A percentile compares a stretch with the other conserved stretches of the same genome.
phyloP scores from a whole-genome alignment of 2,113 vertebrate genomes.

The Crotalus tigris region DNA sequence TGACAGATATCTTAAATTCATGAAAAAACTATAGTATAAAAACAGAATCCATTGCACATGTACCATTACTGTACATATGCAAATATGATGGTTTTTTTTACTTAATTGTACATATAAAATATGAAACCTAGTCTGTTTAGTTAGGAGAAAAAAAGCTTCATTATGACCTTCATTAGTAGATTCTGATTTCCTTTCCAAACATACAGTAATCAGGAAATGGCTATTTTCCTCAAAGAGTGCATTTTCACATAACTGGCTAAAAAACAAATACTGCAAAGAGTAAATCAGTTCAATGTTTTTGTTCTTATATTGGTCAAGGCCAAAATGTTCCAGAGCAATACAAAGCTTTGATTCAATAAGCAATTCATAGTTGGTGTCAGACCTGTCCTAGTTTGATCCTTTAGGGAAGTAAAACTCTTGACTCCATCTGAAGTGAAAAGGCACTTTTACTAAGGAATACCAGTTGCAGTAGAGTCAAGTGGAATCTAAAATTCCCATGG shows the following conservation, averaged over 20 bases:
- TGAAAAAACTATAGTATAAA: not conserved
- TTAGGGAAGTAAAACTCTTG: not conserved
- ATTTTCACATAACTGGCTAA: constrained; percentile 54
- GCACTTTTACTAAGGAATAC: not conserved
- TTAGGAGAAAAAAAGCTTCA: constrained; percentile 14
- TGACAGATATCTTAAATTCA: not conserved
- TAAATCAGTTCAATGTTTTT: constrained; percentile 24
- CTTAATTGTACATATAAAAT: constrained; percentile 44
- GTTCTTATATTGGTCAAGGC: constrained; percentile 39
- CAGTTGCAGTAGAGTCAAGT: not conserved
- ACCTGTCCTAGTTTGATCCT: not conserved
- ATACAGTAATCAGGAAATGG: constrained; percentile 64
- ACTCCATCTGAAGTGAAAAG: not conserved
- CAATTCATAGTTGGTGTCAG: constrained; percentile 5
- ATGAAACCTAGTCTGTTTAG: constrained; percentile 39
- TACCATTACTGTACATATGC: not conserved
- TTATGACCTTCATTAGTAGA: constrained; percentile 41
- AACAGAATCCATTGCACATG: not conserved
- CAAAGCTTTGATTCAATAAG: not conserved
- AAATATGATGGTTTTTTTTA: constrained; percentile 37
- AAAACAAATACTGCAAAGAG: constrained; percentile 53
- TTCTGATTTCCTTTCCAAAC: constrained; percentile 55
- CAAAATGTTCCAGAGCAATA: constrained; percentile 30
- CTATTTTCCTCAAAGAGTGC: constrained; percentile 47
- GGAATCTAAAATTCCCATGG: not conserved